Conservation (phyloP, 2,797 vertebrate genomes). For the Platyrinchus mystaceus region DNA sequence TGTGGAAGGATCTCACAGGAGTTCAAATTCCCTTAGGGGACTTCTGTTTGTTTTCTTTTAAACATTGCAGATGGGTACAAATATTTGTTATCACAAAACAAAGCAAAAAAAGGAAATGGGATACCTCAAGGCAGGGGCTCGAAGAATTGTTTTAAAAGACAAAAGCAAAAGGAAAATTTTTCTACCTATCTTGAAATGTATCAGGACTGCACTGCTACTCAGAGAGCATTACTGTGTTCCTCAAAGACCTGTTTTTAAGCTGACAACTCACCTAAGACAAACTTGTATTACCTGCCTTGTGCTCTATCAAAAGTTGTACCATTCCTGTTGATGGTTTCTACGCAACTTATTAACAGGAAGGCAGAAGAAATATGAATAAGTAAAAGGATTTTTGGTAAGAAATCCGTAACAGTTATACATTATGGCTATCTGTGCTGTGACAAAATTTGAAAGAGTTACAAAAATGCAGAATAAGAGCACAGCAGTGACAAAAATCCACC, state of each 20-base stretch:
- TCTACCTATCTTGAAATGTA: not conserved
- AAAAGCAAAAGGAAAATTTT: not conserved
- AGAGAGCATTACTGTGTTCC: not conserved
- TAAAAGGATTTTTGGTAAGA: not conserved
- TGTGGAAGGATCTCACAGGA: not conserved
- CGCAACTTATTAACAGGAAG: not conserved
- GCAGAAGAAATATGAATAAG: not conserved
- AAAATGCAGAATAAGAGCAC: rapidly evolving
- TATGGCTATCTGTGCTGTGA: rapidly evolving
- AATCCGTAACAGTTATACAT: not conserved
- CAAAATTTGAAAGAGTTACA: not conserved
- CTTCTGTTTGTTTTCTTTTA: not conserved
- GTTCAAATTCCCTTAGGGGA: rapidly evolving
- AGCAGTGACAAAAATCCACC: not conserved
- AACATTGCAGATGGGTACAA: not conserved
- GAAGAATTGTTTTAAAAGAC: not conserved
- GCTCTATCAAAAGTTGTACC: not conserved
- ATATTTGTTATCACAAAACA: not conserved
- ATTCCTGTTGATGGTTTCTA: not conserved
- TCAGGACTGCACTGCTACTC: rapidly evolving
- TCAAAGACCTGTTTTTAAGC: not conserved
- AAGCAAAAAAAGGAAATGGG: not conserved
- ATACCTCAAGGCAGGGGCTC: not conserved
- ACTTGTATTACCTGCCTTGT: not conserved
- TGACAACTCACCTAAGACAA: not conserved